phyloP scores from a whole-genome alignment of 1,140 invertebrate genomes.

The Colletes latitarsis region DNA sequence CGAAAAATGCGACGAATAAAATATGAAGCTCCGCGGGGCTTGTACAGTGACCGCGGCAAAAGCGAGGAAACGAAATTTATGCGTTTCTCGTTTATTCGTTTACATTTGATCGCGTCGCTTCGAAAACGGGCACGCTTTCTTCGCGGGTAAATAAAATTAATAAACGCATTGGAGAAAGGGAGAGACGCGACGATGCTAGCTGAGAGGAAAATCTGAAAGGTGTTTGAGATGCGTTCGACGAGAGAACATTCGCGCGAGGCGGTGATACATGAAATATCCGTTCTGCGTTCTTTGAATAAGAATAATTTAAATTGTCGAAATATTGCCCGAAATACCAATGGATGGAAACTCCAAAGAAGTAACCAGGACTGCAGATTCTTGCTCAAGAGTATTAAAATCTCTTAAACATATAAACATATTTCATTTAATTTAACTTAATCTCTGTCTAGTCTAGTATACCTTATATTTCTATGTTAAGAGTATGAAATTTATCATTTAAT shows the following conservation, averaged over 20 bases:
- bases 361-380: no score
- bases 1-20: neutral
- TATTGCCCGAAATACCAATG: no score
- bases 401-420: no score
- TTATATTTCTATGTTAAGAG: no score
- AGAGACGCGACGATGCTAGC: neutral
- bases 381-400: no score
- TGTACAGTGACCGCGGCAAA: neutral
- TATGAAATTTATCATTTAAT: no score
- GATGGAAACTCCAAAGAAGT: no score
- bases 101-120: neutral
- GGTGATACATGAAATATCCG: no score
- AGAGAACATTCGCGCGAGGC: neutral
- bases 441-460: no score
- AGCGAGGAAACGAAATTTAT: neutral
- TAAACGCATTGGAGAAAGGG: neutral
- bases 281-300: no score
- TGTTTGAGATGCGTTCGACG: neutral
- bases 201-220: constrained; percentile 2
- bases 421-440: no score
- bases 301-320: no score
- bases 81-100: constrained; percentile 3
- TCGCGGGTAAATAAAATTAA: constrained; percentile 1
- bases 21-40: neutral
- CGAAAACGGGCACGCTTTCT: neutral